phyloP scores from a whole-genome alignment of 2,888 invertebrate species.

The Coecobrya sp. region DNA sequence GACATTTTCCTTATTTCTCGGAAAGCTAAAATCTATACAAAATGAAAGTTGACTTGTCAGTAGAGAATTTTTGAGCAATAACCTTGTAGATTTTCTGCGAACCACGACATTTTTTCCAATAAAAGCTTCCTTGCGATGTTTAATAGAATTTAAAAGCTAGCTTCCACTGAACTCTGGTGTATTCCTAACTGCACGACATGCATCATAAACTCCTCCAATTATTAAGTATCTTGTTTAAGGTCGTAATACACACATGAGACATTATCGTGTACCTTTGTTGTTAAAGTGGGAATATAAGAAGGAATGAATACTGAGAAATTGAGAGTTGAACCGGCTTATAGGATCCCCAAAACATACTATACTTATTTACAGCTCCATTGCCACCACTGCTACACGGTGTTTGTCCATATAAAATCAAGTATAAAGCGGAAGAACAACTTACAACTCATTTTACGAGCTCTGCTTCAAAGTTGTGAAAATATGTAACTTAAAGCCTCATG shows the following conservation, averaged over 20 bases:
- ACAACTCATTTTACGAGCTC: conserved; percentile 26
- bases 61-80: background rate
- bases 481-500: background rate
- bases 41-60: background rate
- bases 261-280: conserved; percentile 18
- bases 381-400: background rate
- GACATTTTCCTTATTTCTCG: background rate
- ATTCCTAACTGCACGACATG: background rate
- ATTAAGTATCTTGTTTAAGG: conserved; percentile 36
- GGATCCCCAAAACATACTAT: background rate
- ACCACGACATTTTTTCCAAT: background rate
- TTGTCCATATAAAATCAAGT: background rate
- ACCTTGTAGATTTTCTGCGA: conserved; percentile 30
- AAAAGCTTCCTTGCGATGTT: background rate
- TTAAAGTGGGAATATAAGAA: background rate
- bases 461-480: background rate
- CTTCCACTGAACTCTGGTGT: background rate
- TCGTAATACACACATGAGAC: conserved; percentile 11
- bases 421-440: background rate
- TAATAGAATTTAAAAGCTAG: background rate
- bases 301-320: conserved; percentile 19
- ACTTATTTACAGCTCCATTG: background rate
- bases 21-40: background rate
- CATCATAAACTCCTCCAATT: background rate
- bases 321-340: background rate